These are phyloP conservation scores for Scaptomyza pallida DNA, from an alignment of 1,140 invertebrate genomes.

Conservation along the genomic window DNA sequence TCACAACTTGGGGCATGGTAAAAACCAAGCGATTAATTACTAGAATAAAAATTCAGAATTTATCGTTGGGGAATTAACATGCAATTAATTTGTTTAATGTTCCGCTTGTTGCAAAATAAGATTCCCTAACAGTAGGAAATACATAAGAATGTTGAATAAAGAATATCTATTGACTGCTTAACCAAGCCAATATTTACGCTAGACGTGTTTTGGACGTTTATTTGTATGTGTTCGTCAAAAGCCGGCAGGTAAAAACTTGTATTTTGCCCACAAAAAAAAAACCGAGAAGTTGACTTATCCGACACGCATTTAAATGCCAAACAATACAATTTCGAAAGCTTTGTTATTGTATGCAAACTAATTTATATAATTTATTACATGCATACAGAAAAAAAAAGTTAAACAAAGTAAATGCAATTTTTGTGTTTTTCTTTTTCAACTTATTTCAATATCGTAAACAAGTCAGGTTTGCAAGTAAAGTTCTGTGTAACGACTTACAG, in stretches of 20 bases:
- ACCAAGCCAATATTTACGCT: background rate
- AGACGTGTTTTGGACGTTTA: background rate
- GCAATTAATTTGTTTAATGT: slow-evolving; percentile 14
- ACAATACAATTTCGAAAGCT: background rate
- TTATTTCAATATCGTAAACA: background rate
- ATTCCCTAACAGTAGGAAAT: slow-evolving; percentile 15
- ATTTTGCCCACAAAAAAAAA: background rate
- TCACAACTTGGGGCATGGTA: background rate
- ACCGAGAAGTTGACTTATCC: background rate
- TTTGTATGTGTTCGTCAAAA: background rate
- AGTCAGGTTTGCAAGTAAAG: background rate
- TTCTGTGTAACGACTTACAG: background rate
- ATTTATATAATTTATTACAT: background rate
- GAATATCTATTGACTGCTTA: background rate
- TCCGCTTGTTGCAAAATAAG: slow-evolving; percentile 3
- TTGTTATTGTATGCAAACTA: too few species aligned
- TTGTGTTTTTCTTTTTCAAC: background rate
- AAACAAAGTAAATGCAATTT: background rate
- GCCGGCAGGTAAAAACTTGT: slow-evolving; percentile 20
- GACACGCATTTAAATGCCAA: slow-evolving; percentile 2
- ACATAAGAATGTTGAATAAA: background rate
- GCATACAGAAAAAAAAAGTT: background rate
- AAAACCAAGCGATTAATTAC: slow-evolving; percentile 3
- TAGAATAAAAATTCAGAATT: background rate
- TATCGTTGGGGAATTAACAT: slow-evolving; percentile 20